Conservation (phyloP, 1,140 invertebrate species). For the Phenacoccus solenopsis region DNA sequence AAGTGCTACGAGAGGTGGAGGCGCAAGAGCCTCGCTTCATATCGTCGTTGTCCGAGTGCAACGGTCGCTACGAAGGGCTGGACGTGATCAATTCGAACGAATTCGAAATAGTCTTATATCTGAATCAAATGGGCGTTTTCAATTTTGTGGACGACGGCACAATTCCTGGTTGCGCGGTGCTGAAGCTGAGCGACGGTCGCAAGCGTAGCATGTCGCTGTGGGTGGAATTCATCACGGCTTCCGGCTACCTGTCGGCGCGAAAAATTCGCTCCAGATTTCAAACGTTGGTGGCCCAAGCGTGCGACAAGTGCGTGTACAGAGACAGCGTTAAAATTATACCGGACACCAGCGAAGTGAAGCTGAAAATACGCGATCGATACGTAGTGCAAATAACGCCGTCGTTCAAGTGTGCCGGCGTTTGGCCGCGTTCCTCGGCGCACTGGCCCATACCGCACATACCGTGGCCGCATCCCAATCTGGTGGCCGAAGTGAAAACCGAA, state of each 20-base stretch:
- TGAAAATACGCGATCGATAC: slow-evolving; percentile 73
- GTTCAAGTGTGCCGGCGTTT: slow-evolving; percentile 83
- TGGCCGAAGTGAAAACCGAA: slow-evolving; percentile 92
- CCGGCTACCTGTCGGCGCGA: slow-evolving; percentile 79
- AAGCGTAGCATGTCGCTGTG: slow-evolving; percentile 92
- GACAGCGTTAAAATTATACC: slow-evolving; percentile 85
- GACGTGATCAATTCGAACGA: slow-evolving; percentile 81
- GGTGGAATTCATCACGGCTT: slow-evolving; percentile 94
- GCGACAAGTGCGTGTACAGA: slow-evolving; percentile 80
- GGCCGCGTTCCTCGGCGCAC: slow-evolving; percentile 87
- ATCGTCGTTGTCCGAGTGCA: slow-evolving; percentile 77
- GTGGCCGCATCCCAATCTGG: slow-evolving; percentile 88
- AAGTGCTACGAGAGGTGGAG: slow-evolving; percentile 91
- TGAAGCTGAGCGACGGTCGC: slow-evolving; percentile 83
- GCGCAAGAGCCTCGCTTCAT: slow-evolving; percentile 94
- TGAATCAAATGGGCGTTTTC: slow-evolving; percentile 96
- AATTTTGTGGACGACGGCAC: slow-evolving; percentile 93
- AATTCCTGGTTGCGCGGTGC: slow-evolving; percentile 80
- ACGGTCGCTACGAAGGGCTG: slow-evolving; percentile 74
- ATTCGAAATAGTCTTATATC: slow-evolving; percentile 87
- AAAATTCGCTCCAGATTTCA: slow-evolving; percentile 92
- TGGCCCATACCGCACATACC: slow-evolving; percentile 86
- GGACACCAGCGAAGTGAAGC: slow-evolving; percentile 77
- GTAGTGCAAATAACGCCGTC: slow-evolving; percentile 81
- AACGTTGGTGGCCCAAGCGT: slow-evolving; percentile 79